phyloP scores from a whole-genome alignment of 2,888 invertebrate genomes.

The Sesia apiformis region DNA sequence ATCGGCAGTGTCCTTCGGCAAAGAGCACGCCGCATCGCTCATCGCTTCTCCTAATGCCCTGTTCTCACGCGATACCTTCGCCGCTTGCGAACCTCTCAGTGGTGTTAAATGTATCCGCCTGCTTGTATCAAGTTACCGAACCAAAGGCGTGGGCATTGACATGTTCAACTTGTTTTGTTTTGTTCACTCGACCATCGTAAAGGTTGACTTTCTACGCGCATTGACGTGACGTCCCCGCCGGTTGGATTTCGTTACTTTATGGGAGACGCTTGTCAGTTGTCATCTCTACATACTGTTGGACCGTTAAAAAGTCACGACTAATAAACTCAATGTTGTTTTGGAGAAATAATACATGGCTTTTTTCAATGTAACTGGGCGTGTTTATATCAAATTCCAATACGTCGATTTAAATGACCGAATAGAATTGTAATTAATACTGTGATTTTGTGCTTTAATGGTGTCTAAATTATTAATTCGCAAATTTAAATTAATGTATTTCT shows the following conservation, averaged over 20 bases:
- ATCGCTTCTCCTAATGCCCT: slow-evolving; percentile 41
- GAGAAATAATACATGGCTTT: slow-evolving; percentile 9
- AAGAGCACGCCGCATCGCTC: slow-evolving; percentile 32
- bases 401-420: no score
- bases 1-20: slow-evolving; percentile 28
- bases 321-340: slow-evolving; percentile 17
- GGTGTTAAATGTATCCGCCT: slow-evolving; percentile 70
- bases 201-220: slow-evolving; percentile 68
- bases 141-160: slow-evolving; percentile 73
- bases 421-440: no score
- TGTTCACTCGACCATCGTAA: slow-evolving; percentile 60
- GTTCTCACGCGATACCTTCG: slow-evolving; percentile 28
- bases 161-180: slow-evolving; percentile 70
- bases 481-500: slow-evolving; percentile 33
- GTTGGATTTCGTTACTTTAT: slow-evolving; percentile 54
- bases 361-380: no score
- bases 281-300: slow-evolving; percentile 28
- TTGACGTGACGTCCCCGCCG: slow-evolving; percentile 47
- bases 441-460: background rate
- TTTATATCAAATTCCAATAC: no score
- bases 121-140: slow-evolving; percentile 68
- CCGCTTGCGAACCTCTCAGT: slow-evolving; percentile 38
- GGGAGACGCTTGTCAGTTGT: slow-evolving; percentile 52
- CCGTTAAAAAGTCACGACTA: slow-evolving; percentile 8
- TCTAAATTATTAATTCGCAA: slow-evolving; percentile 13